A percentile compares a stretch with the other conserved stretches of the same genome.
Evolutionary conservation across 2,888 invertebrate species (phyloP).

Genomic region (Celastrina argiolus): DNA sequence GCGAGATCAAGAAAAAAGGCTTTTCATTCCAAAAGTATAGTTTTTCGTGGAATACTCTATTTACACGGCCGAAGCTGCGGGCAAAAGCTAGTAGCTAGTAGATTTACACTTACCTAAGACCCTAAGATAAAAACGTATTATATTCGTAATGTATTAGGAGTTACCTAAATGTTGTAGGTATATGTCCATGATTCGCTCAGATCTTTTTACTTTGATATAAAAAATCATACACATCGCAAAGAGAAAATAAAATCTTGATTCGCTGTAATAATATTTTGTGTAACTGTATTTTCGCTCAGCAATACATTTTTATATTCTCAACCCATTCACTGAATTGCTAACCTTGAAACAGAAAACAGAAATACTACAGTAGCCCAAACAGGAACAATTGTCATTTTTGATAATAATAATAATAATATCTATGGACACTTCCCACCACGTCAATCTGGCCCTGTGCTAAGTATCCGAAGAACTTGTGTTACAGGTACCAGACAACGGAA

Average conservation of each 20-base stretch:
- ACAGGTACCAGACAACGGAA: no score
- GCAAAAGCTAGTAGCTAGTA: background rate
- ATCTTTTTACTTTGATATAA: constrained; percentile 1
- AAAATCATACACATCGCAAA: constrained; percentile 10
- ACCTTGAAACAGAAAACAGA: background rate
- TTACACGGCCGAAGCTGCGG: no score
- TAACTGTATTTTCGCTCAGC: background rate
- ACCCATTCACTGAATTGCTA: background rate
- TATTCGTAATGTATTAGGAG: background rate
- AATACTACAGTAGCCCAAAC: background rate
- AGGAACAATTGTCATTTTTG: no score
- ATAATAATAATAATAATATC: no score
- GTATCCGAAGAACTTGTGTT: no score
- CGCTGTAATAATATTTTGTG: background rate
- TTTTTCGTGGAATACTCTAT: no score
- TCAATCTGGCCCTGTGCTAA: no score
- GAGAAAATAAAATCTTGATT: constrained; percentile 9
- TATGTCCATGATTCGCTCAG: background rate
- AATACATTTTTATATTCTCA: constrained; percentile 5
- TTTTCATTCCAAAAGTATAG: no score
- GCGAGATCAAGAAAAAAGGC: no score
- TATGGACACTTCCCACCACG: no score
- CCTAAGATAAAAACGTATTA: background rate
- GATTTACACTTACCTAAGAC: background rate
- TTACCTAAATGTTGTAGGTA: constrained; percentile 10